Conservation (phyloP, 37 sponge, comb jelly and placozoan genomes). For the Bolinopsis microptera region DNA sequence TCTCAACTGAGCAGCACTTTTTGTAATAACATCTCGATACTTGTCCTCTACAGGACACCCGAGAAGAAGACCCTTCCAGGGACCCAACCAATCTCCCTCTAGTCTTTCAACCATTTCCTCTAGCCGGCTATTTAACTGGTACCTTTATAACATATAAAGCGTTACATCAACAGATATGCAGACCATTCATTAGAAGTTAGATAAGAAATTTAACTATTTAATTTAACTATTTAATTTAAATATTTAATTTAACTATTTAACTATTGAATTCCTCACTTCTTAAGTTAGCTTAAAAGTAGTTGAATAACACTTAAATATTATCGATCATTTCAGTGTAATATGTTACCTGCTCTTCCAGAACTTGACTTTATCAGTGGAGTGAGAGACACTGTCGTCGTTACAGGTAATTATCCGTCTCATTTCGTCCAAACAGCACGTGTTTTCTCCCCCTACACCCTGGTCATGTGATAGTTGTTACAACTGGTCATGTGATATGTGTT, state of each 20-base stretch:
- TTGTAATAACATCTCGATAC: neutral
- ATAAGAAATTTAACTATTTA: no score
- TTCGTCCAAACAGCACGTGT: constrained; percentile 49
- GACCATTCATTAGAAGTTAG: no score
- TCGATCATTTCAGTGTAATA: neutral
- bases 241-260: no score
- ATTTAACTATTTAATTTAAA: no score
- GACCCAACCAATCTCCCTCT: neutral
- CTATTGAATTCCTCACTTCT: no score
- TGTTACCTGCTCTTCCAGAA: constrained; percentile 37
- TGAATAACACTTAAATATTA: no score
- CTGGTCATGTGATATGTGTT: no score
- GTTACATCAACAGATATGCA: neutral
- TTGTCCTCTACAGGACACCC: neutral
- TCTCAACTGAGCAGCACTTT: neutral
- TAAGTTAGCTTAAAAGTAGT: no score
- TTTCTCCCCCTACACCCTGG: constrained; percentile 44
- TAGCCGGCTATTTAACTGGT: neutral
- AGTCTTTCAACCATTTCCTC: neutral
- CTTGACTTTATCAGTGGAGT: neutral
- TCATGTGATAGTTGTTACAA: neutral
- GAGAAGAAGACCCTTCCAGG: constrained; percentile 24
- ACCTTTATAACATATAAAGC: neutral
- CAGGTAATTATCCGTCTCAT: neutral
- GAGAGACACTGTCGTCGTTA: constrained; percentile 41